Evolutionary conservation across 2,113 vertebrate species (phyloP), one percentile per base, ranked within the genome.

Genomic region (Nerophis ophidion): DNA sequence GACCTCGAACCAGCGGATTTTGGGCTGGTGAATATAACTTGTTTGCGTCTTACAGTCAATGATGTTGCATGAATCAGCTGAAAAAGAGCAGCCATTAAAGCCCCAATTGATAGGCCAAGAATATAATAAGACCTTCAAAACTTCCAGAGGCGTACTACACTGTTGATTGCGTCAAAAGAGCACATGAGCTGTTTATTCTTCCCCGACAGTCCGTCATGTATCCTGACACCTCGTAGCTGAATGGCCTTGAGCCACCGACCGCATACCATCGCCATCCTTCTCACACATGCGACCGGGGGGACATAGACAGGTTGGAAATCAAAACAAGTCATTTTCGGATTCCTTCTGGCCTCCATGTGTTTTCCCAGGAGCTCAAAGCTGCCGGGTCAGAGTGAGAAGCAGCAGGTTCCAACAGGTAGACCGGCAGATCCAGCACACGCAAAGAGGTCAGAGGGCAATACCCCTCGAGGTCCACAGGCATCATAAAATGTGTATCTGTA

Each of bases 291-390:
- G 13, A 46, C 42, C 3, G 9, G 36, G 11, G 7, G 19, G 49
- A 75, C 17, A 14, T 33, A 76, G 77, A 66, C 77, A 58, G 47
- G 47, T 68, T 72, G 45, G 61, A 76, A 81, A 82, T 61, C 60
- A 68, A 63, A 77, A 76, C 71, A 80, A 80, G 71, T 84, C 7
- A 78, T 80, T 81, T 79, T 66, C 60, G 62, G 73, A 85, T 84
- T 87, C 82, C 78, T 84, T 62, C 19, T 38, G 50, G 64, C 55
- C 55, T 76, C 61, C 42, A 17, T 57, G 68, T 74, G 66, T 70
- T 66, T 56, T 79, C 71, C 44, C 71, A 71, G 79, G 66, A 48
- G n/a, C 65, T 80, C 66, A n/a, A 42, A 68, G 52, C 68, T 71
- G 33, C 58, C 26, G 34, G 72, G 81, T 83, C 81, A 83, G 53